Evolutionary conservation across 2,113 vertebrate genomes (phyloP), one percentile per base, ranked within the genome.

Genomic region (Vulpes lagopus): DNA sequence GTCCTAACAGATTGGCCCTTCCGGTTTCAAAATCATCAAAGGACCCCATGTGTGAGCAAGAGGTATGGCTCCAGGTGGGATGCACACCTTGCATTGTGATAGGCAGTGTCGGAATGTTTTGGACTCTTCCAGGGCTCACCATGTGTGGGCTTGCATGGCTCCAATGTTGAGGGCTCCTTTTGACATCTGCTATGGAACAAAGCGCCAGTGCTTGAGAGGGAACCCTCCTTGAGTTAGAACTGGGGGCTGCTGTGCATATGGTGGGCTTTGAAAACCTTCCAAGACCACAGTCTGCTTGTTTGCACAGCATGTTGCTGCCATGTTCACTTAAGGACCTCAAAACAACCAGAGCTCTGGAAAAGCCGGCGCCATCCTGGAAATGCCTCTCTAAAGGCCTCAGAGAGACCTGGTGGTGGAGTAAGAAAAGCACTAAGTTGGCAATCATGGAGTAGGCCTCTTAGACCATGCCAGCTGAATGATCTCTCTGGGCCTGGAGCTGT

Each of bases 181-280:
- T 71, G 76, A 83, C 81, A 71, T 83, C 69, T 62, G 74, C 62
- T 71, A 53, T 1, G 10, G 80, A 87, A 30, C 76, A 71, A 85
- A 96, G 85, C n/a, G 19, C 25, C 20, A 8, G 67, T 0, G 1
- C 64, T 53, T 11, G 60, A 87, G 32, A 74, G 60, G n/a, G 49
- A 57, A 38, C 23, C 64, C 32, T 87, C 16, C 14, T 71, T 14
- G 65, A 35, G 35, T 16, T 32, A 22, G 64, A 16, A 17, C 94
- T 11, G 1, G 76, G 71, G 55, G 43, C 93, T 92, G 94, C 23
- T 38, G 14, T 79, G 80, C 92, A 80, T 1, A 67, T 51, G 80
- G 57, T 57, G 71, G 60, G 43, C 91, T 96, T 86, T 91, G 91
- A 92, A 94, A 95, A 38, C 19, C 88, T 82, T 94, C 81, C 85